Conservation (phyloP, 2,888 invertebrate genomes). For the Drosophila nr. fundita region DNA sequence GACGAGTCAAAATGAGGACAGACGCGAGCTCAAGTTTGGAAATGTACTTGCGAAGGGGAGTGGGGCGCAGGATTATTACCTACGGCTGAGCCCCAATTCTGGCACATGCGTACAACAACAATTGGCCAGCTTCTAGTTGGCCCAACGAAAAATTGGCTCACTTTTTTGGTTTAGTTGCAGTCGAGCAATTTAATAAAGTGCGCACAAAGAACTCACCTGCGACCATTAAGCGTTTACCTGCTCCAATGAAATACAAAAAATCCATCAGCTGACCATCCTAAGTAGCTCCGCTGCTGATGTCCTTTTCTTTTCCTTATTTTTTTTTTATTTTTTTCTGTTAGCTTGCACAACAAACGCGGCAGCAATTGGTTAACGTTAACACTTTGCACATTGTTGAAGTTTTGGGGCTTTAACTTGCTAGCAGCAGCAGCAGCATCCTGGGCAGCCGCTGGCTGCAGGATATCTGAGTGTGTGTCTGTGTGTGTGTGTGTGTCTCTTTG, state of each 20-base stretch:
- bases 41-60: not conserved
- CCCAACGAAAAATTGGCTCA: conserved; percentile 33
- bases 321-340: too few relatives aligned
- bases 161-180: conserved; percentile 25
- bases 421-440: conserved; percentile 33
- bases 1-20: conserved; percentile 75
- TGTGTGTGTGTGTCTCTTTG: conserved; percentile 17
- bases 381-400: conserved; percentile 35
- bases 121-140: conserved; percentile 19
- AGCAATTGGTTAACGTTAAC: conserved; percentile 16
- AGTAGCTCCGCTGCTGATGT: not conserved
- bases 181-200: conserved; percentile 43
- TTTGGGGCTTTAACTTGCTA: conserved; percentile 12
- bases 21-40: conserved; percentile 37
- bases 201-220: conserved; percentile 52
- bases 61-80: not conserved
- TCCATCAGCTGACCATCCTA: conserved; percentile 1
- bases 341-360: conserved; percentile 5
- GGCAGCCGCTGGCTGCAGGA: conserved; percentile 50
- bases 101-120: conserved; percentile 71
- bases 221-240: conserved; percentile 31
- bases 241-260: conserved; percentile 1
- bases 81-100: conserved; percentile 31
- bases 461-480: conserved; percentile 4
- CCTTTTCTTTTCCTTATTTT: not conserved